Evolutionary conservation across 2,113 vertebrate species (phyloP).

Genomic region (Aegotheles bennettii): DNA sequence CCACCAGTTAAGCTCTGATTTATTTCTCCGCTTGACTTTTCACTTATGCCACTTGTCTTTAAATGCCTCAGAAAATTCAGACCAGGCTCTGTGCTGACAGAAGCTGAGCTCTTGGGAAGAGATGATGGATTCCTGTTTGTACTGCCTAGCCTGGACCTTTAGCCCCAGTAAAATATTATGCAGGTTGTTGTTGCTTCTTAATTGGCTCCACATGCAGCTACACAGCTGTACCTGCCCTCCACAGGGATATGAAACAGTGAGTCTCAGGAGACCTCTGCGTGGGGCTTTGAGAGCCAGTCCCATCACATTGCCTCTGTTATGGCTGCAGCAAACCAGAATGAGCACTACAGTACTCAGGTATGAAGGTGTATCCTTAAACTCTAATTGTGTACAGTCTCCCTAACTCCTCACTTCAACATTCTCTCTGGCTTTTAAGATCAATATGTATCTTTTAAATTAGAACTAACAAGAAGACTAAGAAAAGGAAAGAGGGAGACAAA

Average conservation of each 20-base stretch:
- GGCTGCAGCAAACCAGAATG: background rate
- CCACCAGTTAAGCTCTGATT: background rate
- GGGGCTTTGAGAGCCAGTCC: background rate
- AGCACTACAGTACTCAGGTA: accelerated
- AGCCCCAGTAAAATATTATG: accelerated
- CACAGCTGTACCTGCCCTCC: background rate
- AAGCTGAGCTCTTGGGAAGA: background rate
- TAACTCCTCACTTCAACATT: background rate
- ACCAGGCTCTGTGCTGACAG: background rate
- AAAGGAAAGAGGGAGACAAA: background rate
- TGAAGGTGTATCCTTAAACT: background rate
- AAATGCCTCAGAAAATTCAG: background rate
- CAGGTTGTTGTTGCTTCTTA: background rate
- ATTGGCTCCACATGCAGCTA: background rate
- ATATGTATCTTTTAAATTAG: background rate
- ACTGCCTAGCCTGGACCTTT: background rate
- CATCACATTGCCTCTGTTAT: background rate
- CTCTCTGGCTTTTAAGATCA: background rate
- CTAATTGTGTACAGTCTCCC: background rate
- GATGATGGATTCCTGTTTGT: background rate
- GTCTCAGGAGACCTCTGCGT: background rate
- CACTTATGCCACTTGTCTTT: background rate
- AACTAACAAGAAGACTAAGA: background rate
- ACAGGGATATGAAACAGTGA: accelerated
- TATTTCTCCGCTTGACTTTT: background rate